Base-by-base conservation (phyloP, 2,797 vertebrate genomes). In the Amniataba percoides region DNA sequence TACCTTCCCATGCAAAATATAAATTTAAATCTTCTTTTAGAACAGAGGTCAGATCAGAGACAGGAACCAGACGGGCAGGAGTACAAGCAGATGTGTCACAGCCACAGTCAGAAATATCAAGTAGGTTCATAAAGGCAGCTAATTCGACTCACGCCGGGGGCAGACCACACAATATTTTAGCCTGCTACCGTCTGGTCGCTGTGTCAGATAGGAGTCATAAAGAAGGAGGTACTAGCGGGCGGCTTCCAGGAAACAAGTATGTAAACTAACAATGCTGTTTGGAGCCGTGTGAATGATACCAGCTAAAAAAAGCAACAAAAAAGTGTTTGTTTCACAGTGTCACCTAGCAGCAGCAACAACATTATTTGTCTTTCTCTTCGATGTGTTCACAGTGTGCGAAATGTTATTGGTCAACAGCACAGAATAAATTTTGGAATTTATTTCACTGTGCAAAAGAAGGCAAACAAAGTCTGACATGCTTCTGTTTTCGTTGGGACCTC, bases 31-130 rank as follows among this genome's bases (percentile, higher is more conserved):
- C 68, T 21, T 57, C 25, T 71, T 66, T 77, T 15, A 57, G 71
- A 77, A 31, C 7, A 66, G 58, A 74, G 76, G 78, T 82, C 63
- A 74, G 25, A 49, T 59, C 66, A 74, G 48, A 63, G 60, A 78
- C 59, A 48, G 77, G 53, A 73, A 60, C 45, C 81, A 66, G 31
- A 46, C 39, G 27, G 63, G 23, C 10, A 62, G 53, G 16, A 65
- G 60, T 13, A 34, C 19, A 62, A 76, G 57, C 60, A 48, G 60
- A 76, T 68, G 71, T 64, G 36, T 52, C 56, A 23, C 11, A n/a
- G 53, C 39, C 21, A 12, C 53, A 49, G 69, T 21, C 52, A 40
- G 40, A 74, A 58, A 75, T 58, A 53, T 78, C 25, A 53, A 34
- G 59, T 21, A 48, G 36, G 36, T 55, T 56, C 36, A 19, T 55